A percentile compares a stretch with the other conserved stretches of the same genome.
phyloP scores from a whole-genome alignment of 92 coral and sea anemone species.

The Zoanthus sansibaricus region DNA sequence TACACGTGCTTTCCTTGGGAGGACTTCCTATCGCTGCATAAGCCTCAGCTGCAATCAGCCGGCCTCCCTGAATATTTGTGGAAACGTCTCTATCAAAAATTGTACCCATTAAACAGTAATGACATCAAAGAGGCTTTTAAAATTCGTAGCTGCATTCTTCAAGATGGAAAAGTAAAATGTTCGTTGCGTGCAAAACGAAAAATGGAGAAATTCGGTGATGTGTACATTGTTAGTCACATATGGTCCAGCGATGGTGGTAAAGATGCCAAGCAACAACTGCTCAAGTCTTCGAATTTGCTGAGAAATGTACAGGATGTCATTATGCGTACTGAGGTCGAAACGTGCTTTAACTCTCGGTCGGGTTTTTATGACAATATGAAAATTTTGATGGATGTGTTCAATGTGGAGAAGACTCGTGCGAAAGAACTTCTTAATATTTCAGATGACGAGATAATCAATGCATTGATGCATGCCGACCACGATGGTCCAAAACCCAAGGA shows the following conservation, averaged over 20 bases:
- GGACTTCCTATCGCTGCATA: constrained; percentile 75
- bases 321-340: constrained; percentile 58
- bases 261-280: constrained; percentile 68
- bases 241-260: constrained; percentile 84
- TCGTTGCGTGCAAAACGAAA: constrained; percentile 66
- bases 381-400: constrained; percentile 64
- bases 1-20: constrained; percentile 83
- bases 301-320: constrained; percentile 66
- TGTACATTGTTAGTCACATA: constrained; percentile 73
- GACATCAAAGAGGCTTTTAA: constrained; percentile 72
- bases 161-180: constrained; percentile 34
- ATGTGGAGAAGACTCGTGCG: constrained; percentile 67
- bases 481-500: constrained; percentile 55
- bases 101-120: constrained; percentile 55
- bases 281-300: constrained; percentile 70
- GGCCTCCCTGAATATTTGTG: constrained; percentile 84
- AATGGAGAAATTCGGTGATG: constrained; percentile 71
- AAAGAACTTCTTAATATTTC: constrained; percentile 60
- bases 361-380: constrained; percentile 58
- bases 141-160: constrained; percentile 53
- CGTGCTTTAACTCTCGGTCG: constrained; percentile 23
- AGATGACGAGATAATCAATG: constrained; percentile 75
- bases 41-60: constrained; percentile 79
- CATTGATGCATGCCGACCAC: constrained; percentile 68
- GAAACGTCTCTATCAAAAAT: constrained; percentile 75